phyloP scores from a whole-genome alignment of 2,797 vertebrate species.

The Sylvilagus floridanus region DNA sequence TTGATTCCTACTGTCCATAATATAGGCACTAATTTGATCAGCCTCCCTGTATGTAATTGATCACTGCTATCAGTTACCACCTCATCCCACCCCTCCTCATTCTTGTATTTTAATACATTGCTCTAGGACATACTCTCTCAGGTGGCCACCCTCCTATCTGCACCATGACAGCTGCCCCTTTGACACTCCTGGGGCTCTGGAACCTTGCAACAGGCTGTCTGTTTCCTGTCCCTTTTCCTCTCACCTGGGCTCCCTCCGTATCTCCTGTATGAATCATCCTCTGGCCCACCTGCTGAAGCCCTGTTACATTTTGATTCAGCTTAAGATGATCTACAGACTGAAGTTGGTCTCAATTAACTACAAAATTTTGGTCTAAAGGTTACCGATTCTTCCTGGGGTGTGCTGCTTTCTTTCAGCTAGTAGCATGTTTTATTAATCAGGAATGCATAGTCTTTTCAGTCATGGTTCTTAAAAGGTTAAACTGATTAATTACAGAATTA shows the following conservation, averaged over 20 bases:
- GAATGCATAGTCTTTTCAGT: neutral
- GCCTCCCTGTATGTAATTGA: neutral
- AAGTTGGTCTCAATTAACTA: neutral
- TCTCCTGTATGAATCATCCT: neutral
- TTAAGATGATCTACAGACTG: neutral
- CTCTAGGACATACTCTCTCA: neutral
- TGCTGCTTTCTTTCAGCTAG: neutral
- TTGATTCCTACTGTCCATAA: neutral
- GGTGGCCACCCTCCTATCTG: neutral
- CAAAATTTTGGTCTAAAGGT: neutral
- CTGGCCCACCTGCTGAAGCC: neutral
- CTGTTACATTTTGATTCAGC: neutral
- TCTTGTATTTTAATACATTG: neutral
- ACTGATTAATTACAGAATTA: neutral
- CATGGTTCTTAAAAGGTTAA: constrained; percentile 3
- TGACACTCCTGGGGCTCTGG: neutral
- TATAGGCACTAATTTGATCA: neutral
- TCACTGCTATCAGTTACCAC: neutral
- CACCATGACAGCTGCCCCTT: rapidly evolving
- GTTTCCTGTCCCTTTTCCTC: neutral
- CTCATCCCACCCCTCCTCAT: neutral
- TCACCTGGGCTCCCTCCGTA: neutral
- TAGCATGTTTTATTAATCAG: neutral
- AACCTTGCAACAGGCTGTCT: neutral
- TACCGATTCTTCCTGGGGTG: neutral